Evolutionary conservation across 2,113 vertebrate species (phyloP).

Genomic region (Ranitomeya imitator): DNA sequence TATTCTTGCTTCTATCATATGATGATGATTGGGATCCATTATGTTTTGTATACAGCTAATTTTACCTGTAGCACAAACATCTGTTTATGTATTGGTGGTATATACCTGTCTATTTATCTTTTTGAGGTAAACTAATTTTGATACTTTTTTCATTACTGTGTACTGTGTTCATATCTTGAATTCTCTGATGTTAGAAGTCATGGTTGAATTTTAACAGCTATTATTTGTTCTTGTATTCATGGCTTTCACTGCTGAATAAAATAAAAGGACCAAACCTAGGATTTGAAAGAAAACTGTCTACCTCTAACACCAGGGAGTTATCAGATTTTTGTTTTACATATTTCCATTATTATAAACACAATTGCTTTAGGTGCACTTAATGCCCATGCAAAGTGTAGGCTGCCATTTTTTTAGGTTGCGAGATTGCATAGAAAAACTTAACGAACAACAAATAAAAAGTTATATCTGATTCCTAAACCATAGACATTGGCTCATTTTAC

Average conservation of each 20-base stretch:
- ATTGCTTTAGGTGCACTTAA: constrained; percentile 68
- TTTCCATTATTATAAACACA: constrained; percentile 88
- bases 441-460: not conserved
- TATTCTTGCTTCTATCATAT: constrained; percentile 99
- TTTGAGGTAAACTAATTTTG: constrained; percentile 91
- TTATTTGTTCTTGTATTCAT: constrained; percentile 99
- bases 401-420: constrained; percentile 14
- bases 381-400: not conserved
- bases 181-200: constrained; percentile 99
- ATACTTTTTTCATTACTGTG: constrained; percentile 91
- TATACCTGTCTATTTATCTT: constrained; percentile 90
- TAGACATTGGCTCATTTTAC: not conserved
- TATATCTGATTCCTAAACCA: not conserved
- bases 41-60: constrained; percentile 99
- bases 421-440: no score
- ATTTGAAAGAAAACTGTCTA: constrained; percentile 98
- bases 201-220: constrained; percentile 99
- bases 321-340: constrained; percentile 85
- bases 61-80: constrained; percentile 98
- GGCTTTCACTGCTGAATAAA: constrained; percentile 99
- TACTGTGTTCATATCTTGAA: constrained; percentile 99
- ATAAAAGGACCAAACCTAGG: constrained; percentile 99
- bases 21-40: constrained; percentile 94
- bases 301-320: constrained; percentile 94
- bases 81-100: constrained; percentile 99